Evolutionary conservation across 2,113 vertebrate species (phyloP), one percentile per base, ranked within the genome.

Genomic region (Stegastes partitus): DNA sequence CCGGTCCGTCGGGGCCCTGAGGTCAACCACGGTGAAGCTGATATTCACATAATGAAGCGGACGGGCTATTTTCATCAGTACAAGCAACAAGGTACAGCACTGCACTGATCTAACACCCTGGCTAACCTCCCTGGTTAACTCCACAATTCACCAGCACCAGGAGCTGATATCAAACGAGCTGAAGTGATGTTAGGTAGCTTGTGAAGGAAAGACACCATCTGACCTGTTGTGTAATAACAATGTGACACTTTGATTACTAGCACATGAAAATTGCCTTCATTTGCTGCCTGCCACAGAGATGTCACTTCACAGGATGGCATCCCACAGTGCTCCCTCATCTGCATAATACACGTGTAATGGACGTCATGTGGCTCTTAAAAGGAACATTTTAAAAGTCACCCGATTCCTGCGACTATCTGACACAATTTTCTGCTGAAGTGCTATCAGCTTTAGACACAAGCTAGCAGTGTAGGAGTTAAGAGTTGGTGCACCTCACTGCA

Each of bases 401-500:
- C 21, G 19, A 11, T 55, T 14, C 2, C n/a, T 31, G 45, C 34
- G 45, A 47, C 42, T 7, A 31, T 18, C 8, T 51, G 8, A 15
- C 39, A 16, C 15, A 42, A n/a, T 18, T 21, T 31, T 42, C 31
- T 47, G 7, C 8, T 28, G 11, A 68, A 42, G 12, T 26, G 25
- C 26, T 0, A 26, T 63, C 44, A 63, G 16, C 18, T 34, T 12
- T 47, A 37, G 14, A 23, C 68, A 49, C 2, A 72, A 21, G 49
- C 22, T 42, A 57, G 47, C 11, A 5, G 18, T 69, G 31, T 28
- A 44, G 18, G 34, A 47, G 42, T 66, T 68, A 34, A 42, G 16
- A 50, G 47, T 31, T 44, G n/a, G 56, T 58, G 39, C 44, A 72
- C 70, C 47, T 70, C 73, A 65, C 14, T 66, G 23, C 19, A 81